Evolutionary conservation across 2,888 invertebrate species (phyloP).

Genomic region (Auanema freiburgensis): DNA sequence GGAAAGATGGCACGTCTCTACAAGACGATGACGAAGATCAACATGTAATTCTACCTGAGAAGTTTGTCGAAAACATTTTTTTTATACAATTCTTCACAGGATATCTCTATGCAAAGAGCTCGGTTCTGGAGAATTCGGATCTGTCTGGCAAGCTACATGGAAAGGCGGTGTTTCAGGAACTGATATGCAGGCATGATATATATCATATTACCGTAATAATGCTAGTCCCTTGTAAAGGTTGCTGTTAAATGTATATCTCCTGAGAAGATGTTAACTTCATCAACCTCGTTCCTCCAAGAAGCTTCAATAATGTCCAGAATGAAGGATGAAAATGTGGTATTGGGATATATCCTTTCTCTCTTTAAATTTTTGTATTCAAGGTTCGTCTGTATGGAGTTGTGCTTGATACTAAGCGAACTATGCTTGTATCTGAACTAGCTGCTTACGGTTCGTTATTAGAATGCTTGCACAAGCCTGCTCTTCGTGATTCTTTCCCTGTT

Average conservation of each 20-base stretch:
- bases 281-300: conserved; percentile 92
- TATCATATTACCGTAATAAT: not conserved
- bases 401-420: conserved; percentile 83
- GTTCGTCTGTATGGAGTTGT: conserved; percentile 92
- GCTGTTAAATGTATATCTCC: conserved; percentile 85
- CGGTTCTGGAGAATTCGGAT: conserved; percentile 95
- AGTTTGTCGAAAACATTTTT: conserved; percentile 31
- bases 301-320: conserved; percentile 97
- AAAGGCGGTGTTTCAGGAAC: conserved; percentile 66
- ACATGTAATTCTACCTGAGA: conserved; percentile 59
- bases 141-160: conserved; percentile 84
- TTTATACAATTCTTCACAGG: conserved; percentile 22
- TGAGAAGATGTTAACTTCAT: conserved; percentile 92
- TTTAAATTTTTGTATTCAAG: not conserved
- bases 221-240: conserved; percentile 33
- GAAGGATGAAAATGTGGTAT: conserved; percentile 95
- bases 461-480: conserved; percentile 88
- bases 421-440: conserved; percentile 87
- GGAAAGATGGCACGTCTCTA: conserved; percentile 14
- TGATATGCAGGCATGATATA: conserved; percentile 67
- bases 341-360: not conserved
- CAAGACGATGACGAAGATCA: conserved; percentile 43
- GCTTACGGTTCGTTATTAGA: conserved; percentile 90
- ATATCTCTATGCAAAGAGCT: conserved; percentile 82
- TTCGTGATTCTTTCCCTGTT: conserved; percentile 87